A percentile compares a stretch with the other conserved stretches of the same genome.
Evolutionary conservation across 2,888 invertebrate species (phyloP).

Genomic region (Rhingia rostrata): DNA sequence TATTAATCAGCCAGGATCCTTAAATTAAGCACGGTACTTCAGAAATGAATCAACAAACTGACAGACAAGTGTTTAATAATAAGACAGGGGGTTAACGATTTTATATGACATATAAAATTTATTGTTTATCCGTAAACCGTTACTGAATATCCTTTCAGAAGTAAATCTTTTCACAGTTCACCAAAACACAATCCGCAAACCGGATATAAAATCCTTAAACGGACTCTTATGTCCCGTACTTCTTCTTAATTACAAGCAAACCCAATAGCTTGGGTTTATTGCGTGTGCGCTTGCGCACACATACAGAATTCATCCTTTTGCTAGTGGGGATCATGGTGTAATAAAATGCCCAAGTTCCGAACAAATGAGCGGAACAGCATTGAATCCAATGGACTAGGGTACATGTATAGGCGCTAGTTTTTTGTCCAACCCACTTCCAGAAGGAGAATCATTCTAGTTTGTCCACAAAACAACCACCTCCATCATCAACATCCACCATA

Average conservation of each 20-base stretch:
- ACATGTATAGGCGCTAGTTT: slow-evolving; percentile 46
- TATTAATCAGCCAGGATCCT: too few species aligned
- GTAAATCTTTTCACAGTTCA: slow-evolving; percentile 14
- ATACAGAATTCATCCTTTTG: slow-evolving; percentile 43
- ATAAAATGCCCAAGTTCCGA: slow-evolving; percentile 54
- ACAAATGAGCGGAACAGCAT: slow-evolving; percentile 62
- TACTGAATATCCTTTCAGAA: slow-evolving; percentile 1
- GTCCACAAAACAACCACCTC: slow-evolving; percentile 40
- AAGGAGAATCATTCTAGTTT: slow-evolving; percentile 69
- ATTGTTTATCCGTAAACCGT: slow-evolving; percentile 19
- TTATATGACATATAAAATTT: too few species aligned
- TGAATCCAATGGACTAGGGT: slow-evolving; percentile 3
- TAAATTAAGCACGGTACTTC: too few species aligned
- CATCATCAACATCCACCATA: slow-evolving; percentile 1
- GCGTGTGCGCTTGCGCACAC: slow-evolving; percentile 4
- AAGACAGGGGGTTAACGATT: too few species aligned
- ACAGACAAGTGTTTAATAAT: too few species aligned
- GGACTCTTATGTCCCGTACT: slow-evolving; percentile 8
- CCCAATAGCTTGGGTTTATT: slow-evolving; percentile 39
- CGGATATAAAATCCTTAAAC: slow-evolving; percentile 23
- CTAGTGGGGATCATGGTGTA: slow-evolving; percentile 24
- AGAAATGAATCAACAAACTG: too few species aligned
- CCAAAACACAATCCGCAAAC: slow-evolving; percentile 19
- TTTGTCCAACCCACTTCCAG: slow-evolving; percentile 58
- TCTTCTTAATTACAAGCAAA: slow-evolving; percentile 10